Base-by-base conservation (phyloP, 1,140 invertebrate genomes). In the Zeugodacus cucurbitae region DNA sequence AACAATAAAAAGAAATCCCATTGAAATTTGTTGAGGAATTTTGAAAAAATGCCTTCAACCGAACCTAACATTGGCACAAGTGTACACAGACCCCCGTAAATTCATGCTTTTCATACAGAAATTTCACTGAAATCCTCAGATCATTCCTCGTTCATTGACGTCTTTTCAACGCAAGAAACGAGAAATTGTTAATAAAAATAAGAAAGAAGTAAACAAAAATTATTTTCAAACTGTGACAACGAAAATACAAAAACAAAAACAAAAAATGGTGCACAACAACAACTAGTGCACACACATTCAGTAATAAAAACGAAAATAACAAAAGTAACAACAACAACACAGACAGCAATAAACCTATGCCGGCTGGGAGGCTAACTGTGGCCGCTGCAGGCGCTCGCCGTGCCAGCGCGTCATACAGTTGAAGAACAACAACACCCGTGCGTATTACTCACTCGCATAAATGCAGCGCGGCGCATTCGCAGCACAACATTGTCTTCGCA, bases 121-220 rank as follows among this genome's bases (percentile, higher is more conserved):
- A 58, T 22, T 58, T 10, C 58, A 62, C 58, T 62, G 22, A 62
- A 62, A 62, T n/a, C 58, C 26, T 62, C n/a, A 62, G 58, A 62
- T 62, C 58, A 86, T 86, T 86, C 20, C 29, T 86, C 85, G 85
- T 86, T 86, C 85, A 86, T 86, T 86, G 85, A 86, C 85, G 85
- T 86, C 85, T 87, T 87, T 87, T 57, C 59, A 64, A 64, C 32
- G 37, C 44, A 87, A 64, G 58, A 11, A 54, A 41, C 85, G 57
- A 58, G 44, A 86, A 86, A 2, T 86, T 86, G 48, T 86, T 59
- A 59, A 87, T 62, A 87, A 67, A 59, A 87, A 59, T 20, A 62
- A 67, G 58, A 48, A 87, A 37, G 37, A 64, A 34, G 59, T 58
- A 87, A 59, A 87, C 86, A 59, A 58, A 62, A 87, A 87, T 57